Base-by-base conservation (phyloP, 2,888 invertebrate genomes). In the Synanthedon tipuliformis region DNA sequence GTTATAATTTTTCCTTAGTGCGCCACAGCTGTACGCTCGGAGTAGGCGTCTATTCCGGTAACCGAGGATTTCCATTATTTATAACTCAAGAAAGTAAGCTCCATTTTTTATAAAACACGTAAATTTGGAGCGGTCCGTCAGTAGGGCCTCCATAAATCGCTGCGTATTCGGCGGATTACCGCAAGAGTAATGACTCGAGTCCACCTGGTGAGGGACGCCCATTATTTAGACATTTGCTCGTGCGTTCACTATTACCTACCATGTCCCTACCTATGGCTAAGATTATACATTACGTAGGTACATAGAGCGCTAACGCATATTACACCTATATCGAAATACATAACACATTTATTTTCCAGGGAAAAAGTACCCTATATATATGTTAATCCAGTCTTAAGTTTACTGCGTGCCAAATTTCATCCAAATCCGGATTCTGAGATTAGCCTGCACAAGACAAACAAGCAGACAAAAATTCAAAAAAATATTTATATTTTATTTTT, bases 131-230 rank as follows among this genome's bases (percentile, higher is more conserved):
- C 73, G 78, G 82, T 82, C 81, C 78, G 80, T 80, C 78, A 82
- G 72, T 64, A 69, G 78, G 75, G 70, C 67, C 68, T 65, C 61
- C 62, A 80, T 87, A 86, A 86, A 86, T 86, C 84, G 77, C 73
- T 71, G 75, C 80, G 83, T 84, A 85, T 84, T 83, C 80, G 70
- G 64, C 70, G 87, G 87, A 86, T 87, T 87, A 87, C 86, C 70
- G 68, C 71, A 79, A 84, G 87, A 86, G 80, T 86, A 84, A 87
- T 85, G 87, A 81, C 81, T 79, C 63, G 64, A 77, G 83, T 86
- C 84, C 85, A 87, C 86, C 86, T 86, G 86, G 78, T 76, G 76
- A 79, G 78, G 80, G 78, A 73, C 71, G 71, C 65, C 75, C 69
- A 82, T 84, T 81, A 81, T 77, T 80, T 78, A 82, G 75, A 67